Evolutionary conservation across 2,888 invertebrate genomes (phyloP), one percentile per base, ranked within the genome.

Genomic region (Monoplex corrugatus): DNA sequence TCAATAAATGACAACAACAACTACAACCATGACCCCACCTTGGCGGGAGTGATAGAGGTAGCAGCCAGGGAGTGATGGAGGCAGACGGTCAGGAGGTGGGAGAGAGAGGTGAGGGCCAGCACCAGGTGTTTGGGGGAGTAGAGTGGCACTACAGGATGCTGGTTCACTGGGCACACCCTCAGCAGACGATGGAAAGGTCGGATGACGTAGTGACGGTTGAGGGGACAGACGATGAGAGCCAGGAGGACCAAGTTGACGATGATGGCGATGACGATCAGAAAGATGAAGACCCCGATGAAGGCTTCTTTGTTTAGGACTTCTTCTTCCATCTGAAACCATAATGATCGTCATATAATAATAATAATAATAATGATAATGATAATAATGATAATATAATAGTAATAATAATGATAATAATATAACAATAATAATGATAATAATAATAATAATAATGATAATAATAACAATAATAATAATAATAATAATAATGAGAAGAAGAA

Each of bases 261-360:
- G 45, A 83, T 13, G 83, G 45, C 83, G 45, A 83, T 23, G 83
- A 83, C 13, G 10, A 83, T n/a, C 32, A 83, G 45, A 32, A 45
- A 1, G 45, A 32, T 44, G 83, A 83, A 35, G 32, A 83, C 8
- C 8, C 83, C 83, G n/a, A 83, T n/a, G 83, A 83, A 83, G 45
- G 19, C 45, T 44, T 83, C 83, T 45, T 83, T 83, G 83, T 83
- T 83, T 16, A 83, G 83, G 19, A 80, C 80, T 43, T 43, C 80
- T 32, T 83, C 83, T 19, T 83, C 83, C 83, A 83, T 83, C 83
- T 83, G 83, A 13, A 80, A 80, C 3, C 40, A 38, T 8, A 32
- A 43, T 35, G 75, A 75, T 10, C 13, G 0, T 13, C 2, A 19
- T 3, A 3, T 75, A 35, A 1, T 28, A 38, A n/a, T n/a, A n/a